Evolutionary conservation across 2,888 invertebrate species (phyloP).

Genomic region (Apamea anceps): DNA sequence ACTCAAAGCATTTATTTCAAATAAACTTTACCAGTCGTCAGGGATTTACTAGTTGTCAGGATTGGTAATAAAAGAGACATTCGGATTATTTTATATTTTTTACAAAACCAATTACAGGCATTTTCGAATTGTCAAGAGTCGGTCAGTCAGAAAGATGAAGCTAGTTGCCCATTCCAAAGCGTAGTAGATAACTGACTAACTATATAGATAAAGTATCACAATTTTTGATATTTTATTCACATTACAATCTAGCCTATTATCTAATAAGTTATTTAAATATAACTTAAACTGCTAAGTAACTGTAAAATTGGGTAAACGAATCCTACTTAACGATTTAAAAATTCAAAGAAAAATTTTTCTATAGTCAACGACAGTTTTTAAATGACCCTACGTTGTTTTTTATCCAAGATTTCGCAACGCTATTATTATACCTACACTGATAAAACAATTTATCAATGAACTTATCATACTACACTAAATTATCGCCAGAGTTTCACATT

Average conservation of each 20-base stretch:
- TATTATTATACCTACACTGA: slow-evolving; percentile 10
- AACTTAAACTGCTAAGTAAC: not conserved
- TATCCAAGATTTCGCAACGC: not conserved
- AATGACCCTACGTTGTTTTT: not conserved
- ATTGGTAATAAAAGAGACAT: no score
- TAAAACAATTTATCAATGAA: slow-evolving; percentile 63
- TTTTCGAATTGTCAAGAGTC: no score
- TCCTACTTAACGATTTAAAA: not conserved
- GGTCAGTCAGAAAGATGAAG: no score
- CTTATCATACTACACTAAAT: slow-evolving; percentile 53
- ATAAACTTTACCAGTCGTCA: no score
- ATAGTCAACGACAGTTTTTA: not conserved
- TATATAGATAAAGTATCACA: not conserved
- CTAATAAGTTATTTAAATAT: not conserved
- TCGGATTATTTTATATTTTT: no score
- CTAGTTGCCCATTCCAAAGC: no score
- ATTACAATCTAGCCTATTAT: not conserved
- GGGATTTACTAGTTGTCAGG: no score
- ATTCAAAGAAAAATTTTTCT: not conserved
- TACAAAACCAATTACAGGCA: no score
- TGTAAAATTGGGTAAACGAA: not conserved
- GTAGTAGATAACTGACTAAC: no score
- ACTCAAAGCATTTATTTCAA: no score
- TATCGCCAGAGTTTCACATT: slow-evolving; percentile 53
- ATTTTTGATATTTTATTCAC: not conserved